These are phyloP conservation scores for Megalopta genalis DNA, from an alignment of 1,140 invertebrate species.

Conservation along the genomic window DNA sequence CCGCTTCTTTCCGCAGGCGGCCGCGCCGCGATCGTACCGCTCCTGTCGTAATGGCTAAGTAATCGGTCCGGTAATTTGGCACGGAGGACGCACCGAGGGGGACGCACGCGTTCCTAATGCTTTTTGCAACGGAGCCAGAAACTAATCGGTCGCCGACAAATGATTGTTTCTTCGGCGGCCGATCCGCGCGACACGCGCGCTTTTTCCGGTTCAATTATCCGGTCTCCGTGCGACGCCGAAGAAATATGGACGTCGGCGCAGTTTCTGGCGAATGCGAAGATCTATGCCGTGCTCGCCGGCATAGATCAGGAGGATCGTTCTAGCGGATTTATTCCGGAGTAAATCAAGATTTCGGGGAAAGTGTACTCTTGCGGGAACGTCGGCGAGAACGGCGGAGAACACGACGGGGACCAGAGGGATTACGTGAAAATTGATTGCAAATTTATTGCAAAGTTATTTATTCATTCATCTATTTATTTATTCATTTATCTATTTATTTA, in stretches of 20 bases:
- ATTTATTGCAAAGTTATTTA: no score
- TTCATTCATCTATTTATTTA: no score
- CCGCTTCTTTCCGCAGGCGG: constrained; percentile 6
- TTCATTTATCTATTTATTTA: no score
- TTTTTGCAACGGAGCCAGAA: constrained; percentile 15
- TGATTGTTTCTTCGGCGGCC: constrained; percentile 20
- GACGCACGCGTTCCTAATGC: background rate
- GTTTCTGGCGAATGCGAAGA: no score
- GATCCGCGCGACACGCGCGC: background rate
- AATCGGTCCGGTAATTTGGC: constrained; percentile 43
- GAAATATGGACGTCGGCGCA: background rate
- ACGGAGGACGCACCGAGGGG: background rate
- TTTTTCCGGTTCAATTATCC: constrained; percentile 5
- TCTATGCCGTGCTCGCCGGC: no score
- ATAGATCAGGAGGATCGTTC: no score
- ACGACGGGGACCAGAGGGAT: no score
- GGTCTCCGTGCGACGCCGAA: background rate
- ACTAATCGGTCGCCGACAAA: constrained; percentile 26
- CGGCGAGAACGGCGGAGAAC: no score
- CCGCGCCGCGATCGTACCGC: constrained; percentile 3
- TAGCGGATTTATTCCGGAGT: no score
- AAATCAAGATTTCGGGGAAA: no score
- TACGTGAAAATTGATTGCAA: no score
- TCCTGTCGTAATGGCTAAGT: constrained; percentile 29
- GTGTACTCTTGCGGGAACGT: no score